A percentile compares a stretch with the other conserved stretches of the same genome.
Evolutionary conservation across 2,888 invertebrate genomes (phyloP).

Genomic region (Xestia ashworthii): DNA sequence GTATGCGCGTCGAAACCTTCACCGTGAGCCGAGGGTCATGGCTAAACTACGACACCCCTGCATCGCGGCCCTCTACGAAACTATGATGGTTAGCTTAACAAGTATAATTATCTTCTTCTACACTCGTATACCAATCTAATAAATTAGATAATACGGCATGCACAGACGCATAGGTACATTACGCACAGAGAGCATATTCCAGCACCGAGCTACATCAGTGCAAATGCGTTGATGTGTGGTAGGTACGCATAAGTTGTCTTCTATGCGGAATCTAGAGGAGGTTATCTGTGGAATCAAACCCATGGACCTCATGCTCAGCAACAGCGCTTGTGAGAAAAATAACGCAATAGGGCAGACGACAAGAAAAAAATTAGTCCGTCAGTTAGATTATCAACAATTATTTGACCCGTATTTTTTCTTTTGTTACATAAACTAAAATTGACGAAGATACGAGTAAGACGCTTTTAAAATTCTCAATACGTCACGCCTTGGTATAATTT

Average conservation of each 20-base stretch:
- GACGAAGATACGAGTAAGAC: no score
- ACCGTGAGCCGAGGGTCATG: constrained; percentile 93
- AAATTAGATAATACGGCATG: no score
- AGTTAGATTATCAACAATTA: no score
- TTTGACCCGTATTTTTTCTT: no score
- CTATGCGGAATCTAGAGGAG: not conserved
- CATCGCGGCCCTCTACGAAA: constrained; percentile 93
- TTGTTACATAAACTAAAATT: no score
- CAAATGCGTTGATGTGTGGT: not conserved
- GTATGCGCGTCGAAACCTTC: constrained; percentile 93
- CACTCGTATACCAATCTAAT: no score
- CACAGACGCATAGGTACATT: no score
- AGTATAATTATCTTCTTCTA: not conserved
- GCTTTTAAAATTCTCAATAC: no score
- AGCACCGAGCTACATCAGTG: not conserved
- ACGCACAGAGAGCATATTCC: no score
- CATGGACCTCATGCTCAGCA: not conserved
- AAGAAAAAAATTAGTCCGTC: no score
- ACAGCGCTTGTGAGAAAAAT: not conserved
- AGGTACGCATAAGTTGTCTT: not conserved
- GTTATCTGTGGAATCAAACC: not conserved
- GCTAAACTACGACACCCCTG: constrained; percentile 93
- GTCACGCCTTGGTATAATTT: no score
- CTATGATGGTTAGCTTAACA: constrained; percentile 89
- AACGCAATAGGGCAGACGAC: no score